phyloP scores from a whole-genome alignment of 2,797 vertebrate species.

The Onychomys torridus region DNA sequence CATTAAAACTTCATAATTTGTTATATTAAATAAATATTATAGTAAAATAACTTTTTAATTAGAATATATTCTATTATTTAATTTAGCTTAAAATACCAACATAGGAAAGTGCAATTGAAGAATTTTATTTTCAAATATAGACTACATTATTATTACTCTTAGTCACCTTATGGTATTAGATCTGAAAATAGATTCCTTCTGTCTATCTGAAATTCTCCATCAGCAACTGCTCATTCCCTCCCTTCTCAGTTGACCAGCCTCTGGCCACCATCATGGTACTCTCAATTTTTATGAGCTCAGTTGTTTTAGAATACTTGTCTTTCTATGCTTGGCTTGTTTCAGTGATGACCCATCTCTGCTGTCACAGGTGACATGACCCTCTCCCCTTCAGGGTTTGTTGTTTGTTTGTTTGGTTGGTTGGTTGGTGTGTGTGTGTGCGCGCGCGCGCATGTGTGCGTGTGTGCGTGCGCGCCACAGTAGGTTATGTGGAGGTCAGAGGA shows the following conservation, averaged over 20 bases:
- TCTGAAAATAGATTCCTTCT: background rate
- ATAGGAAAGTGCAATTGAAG: background rate
- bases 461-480: no score
- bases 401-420: no score
- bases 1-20: background rate
- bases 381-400: background rate
- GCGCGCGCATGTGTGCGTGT: no score
- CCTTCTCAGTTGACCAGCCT: background rate
- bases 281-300: background rate
- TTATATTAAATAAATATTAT: background rate
- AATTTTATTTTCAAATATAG: background rate
- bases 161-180: background rate
- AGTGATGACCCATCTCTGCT: background rate
- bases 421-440: background rate
- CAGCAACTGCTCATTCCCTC: background rate
- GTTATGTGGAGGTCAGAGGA: no score
- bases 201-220: background rate
- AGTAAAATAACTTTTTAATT: background rate
- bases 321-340: background rate
- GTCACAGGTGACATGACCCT: background rate
- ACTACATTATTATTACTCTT: background rate
- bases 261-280: background rate
- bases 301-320: background rate
- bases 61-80: background rate
- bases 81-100: constrained; percentile 40